These are phyloP conservation scores for Neosilurus hyrtlii DNA, from an alignment of 2,797 vertebrate genomes.

Conservation along the genomic window DNA sequence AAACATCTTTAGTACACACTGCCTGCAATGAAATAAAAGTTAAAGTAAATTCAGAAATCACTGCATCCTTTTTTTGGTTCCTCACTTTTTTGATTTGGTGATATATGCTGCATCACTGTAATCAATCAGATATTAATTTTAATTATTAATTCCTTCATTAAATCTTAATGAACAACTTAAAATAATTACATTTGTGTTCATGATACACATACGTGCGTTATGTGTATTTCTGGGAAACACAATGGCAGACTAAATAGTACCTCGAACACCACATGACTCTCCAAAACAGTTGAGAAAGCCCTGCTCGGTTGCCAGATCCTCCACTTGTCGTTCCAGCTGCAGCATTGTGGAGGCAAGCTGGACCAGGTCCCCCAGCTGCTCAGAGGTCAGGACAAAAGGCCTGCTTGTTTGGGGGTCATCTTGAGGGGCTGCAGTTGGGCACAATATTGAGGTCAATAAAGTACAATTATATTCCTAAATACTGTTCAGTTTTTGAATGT, in stretches of 20 bases:
- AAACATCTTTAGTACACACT: no score
- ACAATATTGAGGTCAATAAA: slow-evolving; percentile 16
- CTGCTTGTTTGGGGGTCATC: slow-evolving; percentile 71
- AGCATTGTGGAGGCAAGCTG: slow-evolving; percentile 79
- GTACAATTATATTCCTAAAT: background rate
- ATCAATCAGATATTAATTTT: background rate
- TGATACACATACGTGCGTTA: background rate
- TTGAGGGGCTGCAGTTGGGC: slow-evolving; percentile 47
- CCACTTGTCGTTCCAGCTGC: slow-evolving; percentile 80
- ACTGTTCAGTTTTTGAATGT: background rate
- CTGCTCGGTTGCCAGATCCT: slow-evolving; percentile 76
- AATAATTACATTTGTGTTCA: background rate
- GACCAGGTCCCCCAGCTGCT: slow-evolving; percentile 83
- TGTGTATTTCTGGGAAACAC: background rate
- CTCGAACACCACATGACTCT: slow-evolving; percentile 75
- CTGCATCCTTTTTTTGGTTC: no score
- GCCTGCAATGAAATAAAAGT: no score
- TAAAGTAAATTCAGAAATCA: no score
- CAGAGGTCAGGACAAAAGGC: slow-evolving; percentile 79
- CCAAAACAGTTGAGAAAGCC: slow-evolving; percentile 71
- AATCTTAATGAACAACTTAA: background rate
- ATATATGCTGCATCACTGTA: background rate
- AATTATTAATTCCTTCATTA: background rate
- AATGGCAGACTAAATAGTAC: slow-evolving; percentile 63
- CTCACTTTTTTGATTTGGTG: no score